A percentile compares a stretch with the other conserved stretches of the same genome.
Conservation (phyloP, 2,113 vertebrate species). For the Vanacampus margaritifer region DNA sequence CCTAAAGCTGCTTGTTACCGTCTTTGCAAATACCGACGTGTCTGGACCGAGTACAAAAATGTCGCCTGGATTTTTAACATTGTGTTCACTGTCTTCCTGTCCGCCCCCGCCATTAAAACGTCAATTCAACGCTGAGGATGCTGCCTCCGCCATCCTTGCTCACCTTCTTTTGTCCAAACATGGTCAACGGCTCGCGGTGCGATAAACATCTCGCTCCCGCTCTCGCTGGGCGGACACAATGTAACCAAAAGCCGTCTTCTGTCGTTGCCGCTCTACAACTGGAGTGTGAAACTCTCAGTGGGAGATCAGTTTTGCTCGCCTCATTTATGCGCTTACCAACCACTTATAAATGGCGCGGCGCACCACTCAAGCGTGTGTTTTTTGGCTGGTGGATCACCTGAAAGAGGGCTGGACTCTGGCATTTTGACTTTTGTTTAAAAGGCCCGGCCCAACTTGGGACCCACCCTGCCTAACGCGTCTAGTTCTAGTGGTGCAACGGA, state of each 20-base stretch:
- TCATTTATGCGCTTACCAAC: slow-evolving; percentile 26
- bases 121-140: slow-evolving; percentile 32
- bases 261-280: slow-evolving; percentile 48
- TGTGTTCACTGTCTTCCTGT: neutral
- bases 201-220: slow-evolving; percentile 52
- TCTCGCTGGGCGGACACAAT: slow-evolving; percentile 31
- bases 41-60: neutral
- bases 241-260: slow-evolving; percentile 42
- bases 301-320: slow-evolving; percentile 31
- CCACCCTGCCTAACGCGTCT: no score
- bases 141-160: slow-evolving; percentile 29
- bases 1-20: neutral
- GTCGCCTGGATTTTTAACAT: neutral
- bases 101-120: slow-evolving; percentile 37
- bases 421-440: no score
- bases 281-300: slow-evolving; percentile 38
- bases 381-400: neutral
- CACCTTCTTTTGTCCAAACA: slow-evolving; percentile 63
- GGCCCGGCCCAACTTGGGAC: no score
- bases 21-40: slow-evolving; percentile 7
- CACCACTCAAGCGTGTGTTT: neutral
- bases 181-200: slow-evolving; percentile 47
- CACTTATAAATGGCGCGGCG: slow-evolving; percentile 29
- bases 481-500: no score
- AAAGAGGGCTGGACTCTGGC: no score